Conservation (phyloP, 2,113 vertebrate genomes). For the Platanista minor region DNA sequence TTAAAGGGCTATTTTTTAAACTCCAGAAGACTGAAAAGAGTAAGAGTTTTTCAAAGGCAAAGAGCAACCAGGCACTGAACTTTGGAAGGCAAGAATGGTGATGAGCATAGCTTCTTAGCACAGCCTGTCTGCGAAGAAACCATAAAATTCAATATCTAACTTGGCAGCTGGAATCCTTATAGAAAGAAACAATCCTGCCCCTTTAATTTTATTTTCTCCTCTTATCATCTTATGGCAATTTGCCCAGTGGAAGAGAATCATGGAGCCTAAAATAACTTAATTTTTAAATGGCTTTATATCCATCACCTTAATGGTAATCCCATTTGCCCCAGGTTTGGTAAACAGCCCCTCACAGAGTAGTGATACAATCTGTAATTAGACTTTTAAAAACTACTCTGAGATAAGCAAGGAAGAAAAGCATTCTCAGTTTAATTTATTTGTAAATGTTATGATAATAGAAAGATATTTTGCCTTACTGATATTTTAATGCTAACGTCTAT, state of each 20-base stretch:
- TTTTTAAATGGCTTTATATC: constrained; percentile 56
- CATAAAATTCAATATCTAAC: constrained; percentile 38
- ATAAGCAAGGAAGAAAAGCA: not conserved
- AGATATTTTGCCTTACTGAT: constrained; percentile 8
- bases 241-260: constrained; percentile 31
- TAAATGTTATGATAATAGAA: not conserved
- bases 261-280: constrained; percentile 54
- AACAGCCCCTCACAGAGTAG: not conserved
- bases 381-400: constrained; percentile 37
- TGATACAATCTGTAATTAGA: constrained; percentile 41
- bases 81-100: not conserved
- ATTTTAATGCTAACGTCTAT: not conserved
- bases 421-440: constrained; percentile 18
- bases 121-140: constrained; percentile 12
- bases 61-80: not conserved
- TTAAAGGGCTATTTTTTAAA: constrained; percentile 17
- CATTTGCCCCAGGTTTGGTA: constrained; percentile 32
- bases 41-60: constrained; percentile 27
- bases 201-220: constrained; percentile 63
- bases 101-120: not conserved
- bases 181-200: constrained; percentile 53
- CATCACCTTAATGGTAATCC: constrained; percentile 39
- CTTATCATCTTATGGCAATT: constrained; percentile 51
- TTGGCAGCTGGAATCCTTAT: constrained; percentile 45
- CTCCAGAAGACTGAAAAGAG: not conserved